phyloP scores from a whole-genome alignment of 2,797 vertebrate species.

The Macrochelys suwanniensis region DNA sequence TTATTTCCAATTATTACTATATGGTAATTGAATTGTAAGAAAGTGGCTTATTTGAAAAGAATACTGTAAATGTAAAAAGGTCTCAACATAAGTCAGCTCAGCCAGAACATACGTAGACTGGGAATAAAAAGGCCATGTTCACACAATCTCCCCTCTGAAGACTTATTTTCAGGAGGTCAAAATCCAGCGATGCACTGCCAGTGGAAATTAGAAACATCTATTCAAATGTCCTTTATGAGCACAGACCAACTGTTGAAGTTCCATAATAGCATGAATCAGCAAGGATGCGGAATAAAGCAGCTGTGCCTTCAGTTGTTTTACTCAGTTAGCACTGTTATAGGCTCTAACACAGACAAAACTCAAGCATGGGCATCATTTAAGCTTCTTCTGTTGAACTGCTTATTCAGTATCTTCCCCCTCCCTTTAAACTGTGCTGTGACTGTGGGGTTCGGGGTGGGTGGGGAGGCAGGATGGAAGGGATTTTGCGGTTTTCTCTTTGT shows the following conservation, averaged over 20 bases:
- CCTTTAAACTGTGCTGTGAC: background rate
- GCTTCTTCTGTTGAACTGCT: slow-evolving; percentile 18
- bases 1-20: slow-evolving; percentile 59
- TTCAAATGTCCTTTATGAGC: slow-evolving; percentile 77
- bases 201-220: slow-evolving; percentile 79
- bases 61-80: slow-evolving; percentile 50
- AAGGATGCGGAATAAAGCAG: slow-evolving; percentile 79
- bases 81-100: slow-evolving; percentile 32
- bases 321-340: slow-evolving; percentile 59
- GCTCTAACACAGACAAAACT: slow-evolving; percentile 56
- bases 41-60: slow-evolving; percentile 49
- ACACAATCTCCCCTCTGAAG: slow-evolving; percentile 59
- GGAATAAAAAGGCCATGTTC: slow-evolving; percentile 48
- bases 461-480: background rate
- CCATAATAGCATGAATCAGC: slow-evolving; percentile 75
- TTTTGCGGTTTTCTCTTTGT: background rate
- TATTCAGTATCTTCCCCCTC: background rate
- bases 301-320: slow-evolving; percentile 74
- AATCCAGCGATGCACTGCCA: slow-evolving; percentile 68
- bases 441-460: background rate
- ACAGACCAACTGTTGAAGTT: slow-evolving; percentile 76
- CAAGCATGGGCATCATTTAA: slow-evolving; percentile 42
- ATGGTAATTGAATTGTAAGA: slow-evolving; percentile 61
- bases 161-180: slow-evolving; percentile 66
- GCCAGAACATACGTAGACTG: slow-evolving; percentile 25